phyloP scores from a whole-genome alignment of 2,797 vertebrate genomes.

The Pipistrellus nathusii region DNA sequence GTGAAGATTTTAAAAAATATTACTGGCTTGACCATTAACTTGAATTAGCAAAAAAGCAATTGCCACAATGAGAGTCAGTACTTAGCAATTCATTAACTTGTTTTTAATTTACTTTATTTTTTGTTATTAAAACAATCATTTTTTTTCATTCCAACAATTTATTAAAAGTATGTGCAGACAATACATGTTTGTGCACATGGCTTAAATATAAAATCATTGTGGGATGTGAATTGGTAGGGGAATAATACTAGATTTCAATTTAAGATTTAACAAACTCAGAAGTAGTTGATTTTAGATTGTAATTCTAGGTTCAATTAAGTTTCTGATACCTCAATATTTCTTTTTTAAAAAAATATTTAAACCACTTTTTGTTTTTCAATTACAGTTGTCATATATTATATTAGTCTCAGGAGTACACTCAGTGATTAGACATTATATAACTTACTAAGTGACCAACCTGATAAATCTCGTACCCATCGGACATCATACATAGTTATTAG shows the following conservation, averaged over 20 bases:
- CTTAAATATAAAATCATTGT: conserved; percentile 1
- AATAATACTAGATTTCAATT: conserved; percentile 16
- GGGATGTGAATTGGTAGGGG: not conserved
- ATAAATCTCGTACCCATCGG: not conserved
- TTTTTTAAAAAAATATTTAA: not conserved
- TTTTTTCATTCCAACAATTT: conserved; percentile 23
- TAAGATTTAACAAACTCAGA: not conserved
- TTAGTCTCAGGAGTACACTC: not conserved
- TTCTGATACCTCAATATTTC: not conserved
- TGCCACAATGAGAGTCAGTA: not conserved
- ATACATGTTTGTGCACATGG: not conserved
- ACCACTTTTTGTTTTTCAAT: not conserved
- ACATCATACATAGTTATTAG: not conserved
- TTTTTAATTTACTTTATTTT: not conserved
- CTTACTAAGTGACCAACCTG: too few relatives aligned
- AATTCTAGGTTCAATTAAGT: not conserved
- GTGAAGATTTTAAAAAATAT: conserved; percentile 29
- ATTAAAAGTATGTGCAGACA: not conserved
- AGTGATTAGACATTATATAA: not conserved
- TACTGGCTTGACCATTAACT: not conserved
- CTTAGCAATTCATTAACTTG: not conserved
- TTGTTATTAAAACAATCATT: not conserved
- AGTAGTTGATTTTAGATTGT: not conserved
- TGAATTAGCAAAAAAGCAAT: conserved; percentile 17
- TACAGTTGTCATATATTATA: not conserved